Evolutionary conservation across 2,797 vertebrate species (phyloP).

Genomic region (Lacerta viridis): DNA sequence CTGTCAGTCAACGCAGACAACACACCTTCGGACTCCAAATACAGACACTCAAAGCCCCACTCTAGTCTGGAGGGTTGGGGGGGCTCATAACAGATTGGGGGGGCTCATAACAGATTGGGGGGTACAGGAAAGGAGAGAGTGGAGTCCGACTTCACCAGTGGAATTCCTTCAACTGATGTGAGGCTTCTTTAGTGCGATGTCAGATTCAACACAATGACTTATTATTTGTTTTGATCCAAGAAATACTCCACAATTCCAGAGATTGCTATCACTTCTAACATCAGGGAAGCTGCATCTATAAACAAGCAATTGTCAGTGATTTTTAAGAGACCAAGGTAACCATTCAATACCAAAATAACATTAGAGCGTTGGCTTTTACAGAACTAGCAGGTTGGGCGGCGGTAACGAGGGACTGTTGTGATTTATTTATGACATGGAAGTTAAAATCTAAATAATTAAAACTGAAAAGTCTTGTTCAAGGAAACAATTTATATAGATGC

Average conservation of each 20-base stretch:
- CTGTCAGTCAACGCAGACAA: no score
- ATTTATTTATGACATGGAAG: constrained; percentile 27
- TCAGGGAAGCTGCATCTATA: neutral
- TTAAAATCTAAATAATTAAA: constrained; percentile 50
- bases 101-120: no score
- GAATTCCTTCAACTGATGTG: no score
- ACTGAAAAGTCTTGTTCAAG: constrained; percentile 16
- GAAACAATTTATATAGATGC: constrained; percentile 32
- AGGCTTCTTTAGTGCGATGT: no score
- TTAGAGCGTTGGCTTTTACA: constrained; percentile 6
- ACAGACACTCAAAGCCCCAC: no score
- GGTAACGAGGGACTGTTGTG: neutral
- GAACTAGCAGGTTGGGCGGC: neutral
- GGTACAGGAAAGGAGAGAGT: no score
- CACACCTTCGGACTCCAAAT: no score
- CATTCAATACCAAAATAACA: neutral
- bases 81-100: no score
- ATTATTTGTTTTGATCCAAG: neutral
- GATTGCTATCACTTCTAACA: neutral
- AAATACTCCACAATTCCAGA: neutral
- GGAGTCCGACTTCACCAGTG: no score
- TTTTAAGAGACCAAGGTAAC: neutral
- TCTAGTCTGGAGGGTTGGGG: no score
- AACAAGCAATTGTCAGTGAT: neutral
- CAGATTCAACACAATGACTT: neutral